Evolutionary conservation across 2,888 invertebrate genomes (phyloP), one percentile per base, ranked within the genome.

Genomic region (Temnothorax ravouxi): DNA sequence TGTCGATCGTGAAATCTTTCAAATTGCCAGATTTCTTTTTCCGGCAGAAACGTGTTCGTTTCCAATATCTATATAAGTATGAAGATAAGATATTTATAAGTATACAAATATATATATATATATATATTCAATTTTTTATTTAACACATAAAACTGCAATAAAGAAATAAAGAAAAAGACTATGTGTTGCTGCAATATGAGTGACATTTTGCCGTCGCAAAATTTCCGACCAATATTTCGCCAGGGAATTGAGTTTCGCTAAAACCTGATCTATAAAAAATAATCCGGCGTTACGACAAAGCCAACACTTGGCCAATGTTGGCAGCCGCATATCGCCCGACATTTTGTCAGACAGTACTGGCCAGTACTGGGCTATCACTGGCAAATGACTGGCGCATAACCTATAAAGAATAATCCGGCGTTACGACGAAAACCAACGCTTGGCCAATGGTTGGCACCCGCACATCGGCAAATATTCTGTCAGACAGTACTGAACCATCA

Each of bases 1-100:
- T 56, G 54, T 15, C 29, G 38, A 34, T 52, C 62, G 18, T 3
- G 52, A 64, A 62, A 71, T 50, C 72, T 50, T 71, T 61, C 38
- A 9, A 29, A n/a, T 29, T 25, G 47, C 25, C 47, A 18, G 38
- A 59, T 38, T 64, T 47, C 59, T 69, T 59, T 11, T 8, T 47
- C 25, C 54, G 29, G 4, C 4, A 21, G 15, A 44, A 59, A 25
- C 25, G 9, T 41, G 3, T n/a, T 59, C 59, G 21, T 47, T 21
- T 47, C 3, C 56, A n/a, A 54, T 34, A 41, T 76, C 13, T 6
- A 38, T 18, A 11, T 18, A 11, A 56, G 34, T 34, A 0, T 25
- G 4, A 21, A 13, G 50, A 21, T 44, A 21, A 52, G 11, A 0
- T 64, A 47, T 6, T 50, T 75, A 15, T 6, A 15, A n/a, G 11